A percentile compares a stretch with the other conserved stretches of the same genome.
phyloP scores from a whole-genome alignment of 2,113 vertebrate genomes.

The Strigops habroptila region DNA sequence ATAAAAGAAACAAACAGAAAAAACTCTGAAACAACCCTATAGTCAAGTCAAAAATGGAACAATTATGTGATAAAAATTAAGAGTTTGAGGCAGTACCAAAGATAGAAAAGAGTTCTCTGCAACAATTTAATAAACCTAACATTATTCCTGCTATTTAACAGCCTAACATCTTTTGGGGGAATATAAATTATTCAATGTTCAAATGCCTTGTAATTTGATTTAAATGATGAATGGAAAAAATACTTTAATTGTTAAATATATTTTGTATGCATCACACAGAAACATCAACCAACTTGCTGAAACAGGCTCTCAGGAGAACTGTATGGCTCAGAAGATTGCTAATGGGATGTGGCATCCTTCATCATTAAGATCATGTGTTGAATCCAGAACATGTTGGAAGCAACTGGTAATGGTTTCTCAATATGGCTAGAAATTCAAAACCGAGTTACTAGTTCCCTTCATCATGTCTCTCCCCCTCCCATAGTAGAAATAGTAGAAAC shows the following conservation, averaged over 20 bases:
- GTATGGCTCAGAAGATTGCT: constrained; percentile 18
- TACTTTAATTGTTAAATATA: constrained; percentile 26
- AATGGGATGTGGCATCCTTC: constrained; percentile 29
- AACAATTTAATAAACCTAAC: constrained; percentile 33
- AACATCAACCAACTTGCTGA: constrained; percentile 2
- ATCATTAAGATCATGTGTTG: background rate
- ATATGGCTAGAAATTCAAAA: background rate
- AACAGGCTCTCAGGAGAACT: constrained; percentile 33
- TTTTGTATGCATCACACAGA: constrained; percentile 31
- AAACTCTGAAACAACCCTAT: background rate
- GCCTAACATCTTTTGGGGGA: constrained; percentile 30
- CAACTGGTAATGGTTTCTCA: background rate
- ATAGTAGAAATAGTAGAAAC: no score
- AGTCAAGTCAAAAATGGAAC: background rate
- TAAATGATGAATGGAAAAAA: constrained; percentile 32
- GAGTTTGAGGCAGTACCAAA: background rate
- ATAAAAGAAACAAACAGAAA: background rate
- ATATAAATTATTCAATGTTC: constrained; percentile 57
- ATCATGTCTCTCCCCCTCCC: rapidly evolving
- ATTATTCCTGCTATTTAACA: constrained; percentile 46
- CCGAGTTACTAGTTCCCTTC: background rate
- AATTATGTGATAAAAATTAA: background rate
- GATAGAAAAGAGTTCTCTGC: background rate
- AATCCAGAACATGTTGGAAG: constrained; percentile 6
- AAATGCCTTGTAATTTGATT: constrained; percentile 34